A percentile compares a stretch with the other conserved stretches of the same genome.
Evolutionary conservation across 1,140 invertebrate genomes (phyloP).

Genomic region (Scaptomyza montana): DNA sequence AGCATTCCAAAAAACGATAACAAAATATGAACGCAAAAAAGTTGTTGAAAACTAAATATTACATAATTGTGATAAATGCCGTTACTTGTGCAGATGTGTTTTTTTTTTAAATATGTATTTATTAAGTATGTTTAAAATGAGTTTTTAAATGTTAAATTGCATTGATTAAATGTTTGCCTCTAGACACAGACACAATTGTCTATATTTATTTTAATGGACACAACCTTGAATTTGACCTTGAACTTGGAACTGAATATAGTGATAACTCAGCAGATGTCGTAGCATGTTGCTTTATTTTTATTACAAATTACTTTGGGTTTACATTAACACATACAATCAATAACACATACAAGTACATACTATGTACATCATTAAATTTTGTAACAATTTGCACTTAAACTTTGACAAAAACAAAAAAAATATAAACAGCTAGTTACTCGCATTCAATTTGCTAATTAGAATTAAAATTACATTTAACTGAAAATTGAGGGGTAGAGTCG

Average conservation of each 20-base stretch:
- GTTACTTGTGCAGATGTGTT: slow-evolving; percentile 70
- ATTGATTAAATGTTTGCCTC: slow-evolving; percentile 76
- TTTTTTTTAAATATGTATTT: slow-evolving; percentile 48
- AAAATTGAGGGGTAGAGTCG: slow-evolving; percentile 14
- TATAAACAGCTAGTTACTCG: slow-evolving; percentile 60
- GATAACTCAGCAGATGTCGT: neutral
- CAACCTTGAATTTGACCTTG: slow-evolving; percentile 19
- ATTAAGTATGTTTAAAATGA: slow-evolving; percentile 58
- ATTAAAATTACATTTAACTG: slow-evolving; percentile 41
- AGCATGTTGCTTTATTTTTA: slow-evolving; percentile 46
- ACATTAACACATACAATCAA: slow-evolving; percentile 37
- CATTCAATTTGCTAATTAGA: slow-evolving; percentile 50
- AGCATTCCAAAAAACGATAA: slow-evolving; percentile 50
- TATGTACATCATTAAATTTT: slow-evolving; percentile 35
- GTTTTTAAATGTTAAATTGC: slow-evolving; percentile 77
- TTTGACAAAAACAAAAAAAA: slow-evolving; percentile 45
- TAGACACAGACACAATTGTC: slow-evolving; percentile 29
- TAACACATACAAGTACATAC: slow-evolving; percentile 43
- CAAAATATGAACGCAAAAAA: slow-evolving; percentile 25
- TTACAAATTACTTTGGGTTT: slow-evolving; percentile 71
- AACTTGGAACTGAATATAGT: slow-evolving; percentile 10
- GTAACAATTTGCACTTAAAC: slow-evolving; percentile 52
- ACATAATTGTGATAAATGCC: slow-evolving; percentile 76
- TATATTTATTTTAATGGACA: neutral
- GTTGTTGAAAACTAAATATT: slow-evolving; percentile 56